Base-by-base conservation (phyloP, 2,888 invertebrate genomes). In the Emesis russula region DNA sequence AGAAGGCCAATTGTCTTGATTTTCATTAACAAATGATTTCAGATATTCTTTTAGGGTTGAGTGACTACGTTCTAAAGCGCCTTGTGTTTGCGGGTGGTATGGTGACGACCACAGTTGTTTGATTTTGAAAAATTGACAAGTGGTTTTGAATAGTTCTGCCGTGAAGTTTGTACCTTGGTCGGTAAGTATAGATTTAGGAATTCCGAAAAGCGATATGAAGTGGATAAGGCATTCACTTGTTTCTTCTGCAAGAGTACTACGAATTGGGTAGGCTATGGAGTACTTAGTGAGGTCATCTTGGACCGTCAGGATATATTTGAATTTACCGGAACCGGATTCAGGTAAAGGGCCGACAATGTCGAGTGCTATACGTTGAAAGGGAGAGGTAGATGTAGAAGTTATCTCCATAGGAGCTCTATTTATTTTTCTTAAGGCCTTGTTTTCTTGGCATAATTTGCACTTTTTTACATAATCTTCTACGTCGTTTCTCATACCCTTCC, bases 161-260 rank as follows among this genome's bases (percentile, higher is more conserved):
- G 77, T 81, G 13, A 85, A 85, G 6, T 85, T 85, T 0, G 83
- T 77, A 0, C 84, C 84, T 66, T 79, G 84, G 7, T 84, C 79
- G 1, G 80, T 85, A 15, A 85, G 73, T 4, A 85, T 81, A 2
- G 63, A 66, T 77, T 85, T 85, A 3, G 84, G 80, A 0, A 85
- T 85, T 5, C 81, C 85, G 31, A 85, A 85, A 1, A 85, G 48
- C 3, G 85, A 66, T 31, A 85, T 81, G 0, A 81, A 85, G 36
- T 85, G 85, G 3, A 81, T 15, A 3, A 85, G 48, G n/a, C 77
- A 85, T 0, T 81, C 85, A 36, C 76, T 48, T 0, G 85, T 31
- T 76, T 81, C 85, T 71, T 76, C 79, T 1, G 84, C 84, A 1
- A 79, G 79, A 0, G 66, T 53, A n/a, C 38, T 84, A 18, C 48